A percentile compares a stretch with the other conserved stretches of the same genome.
Conservation (phyloP, 2,797 vertebrate species). For the Pitangus sulphuratus region DNA sequence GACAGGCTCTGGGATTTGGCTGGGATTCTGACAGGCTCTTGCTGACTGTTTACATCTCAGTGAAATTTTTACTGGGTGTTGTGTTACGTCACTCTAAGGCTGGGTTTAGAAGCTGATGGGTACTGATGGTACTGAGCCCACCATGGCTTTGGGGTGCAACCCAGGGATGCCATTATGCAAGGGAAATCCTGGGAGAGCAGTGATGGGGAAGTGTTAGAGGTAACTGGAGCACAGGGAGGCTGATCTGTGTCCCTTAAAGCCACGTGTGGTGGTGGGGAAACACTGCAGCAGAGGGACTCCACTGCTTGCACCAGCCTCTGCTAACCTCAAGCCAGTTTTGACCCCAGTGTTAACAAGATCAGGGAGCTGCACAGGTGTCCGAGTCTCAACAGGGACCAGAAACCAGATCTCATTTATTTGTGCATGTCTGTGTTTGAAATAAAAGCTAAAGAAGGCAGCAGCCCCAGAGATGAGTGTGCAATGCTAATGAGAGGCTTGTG, state of each 20-base stretch:
- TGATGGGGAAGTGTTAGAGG: background rate
- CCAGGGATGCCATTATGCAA: accelerated
- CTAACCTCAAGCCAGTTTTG: background rate
- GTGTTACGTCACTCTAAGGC: accelerated
- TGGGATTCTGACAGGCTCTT: background rate
- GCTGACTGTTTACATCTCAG: background rate
- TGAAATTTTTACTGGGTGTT: background rate
- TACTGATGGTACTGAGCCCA: background rate
- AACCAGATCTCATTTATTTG: background rate
- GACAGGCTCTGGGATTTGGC: background rate
- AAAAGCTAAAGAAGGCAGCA: background rate
- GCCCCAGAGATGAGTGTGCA: background rate
- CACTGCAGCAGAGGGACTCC: background rate
- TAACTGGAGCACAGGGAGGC: background rate
- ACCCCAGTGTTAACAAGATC: background rate
- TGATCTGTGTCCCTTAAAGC: background rate
- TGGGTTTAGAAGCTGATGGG: background rate
- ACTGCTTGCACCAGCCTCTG: background rate
- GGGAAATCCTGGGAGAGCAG: background rate
- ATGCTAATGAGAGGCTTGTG: background rate
- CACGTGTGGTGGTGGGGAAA: accelerated
- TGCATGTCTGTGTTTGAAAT: background rate
- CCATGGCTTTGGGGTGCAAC: background rate
- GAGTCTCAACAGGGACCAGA: background rate
- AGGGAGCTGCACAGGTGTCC: background rate